Percentiles rank a stretch among this genome's conserved stretches.
Conservation (phyloP, 1,140 invertebrate species). For the Anastrepha obliqua region DNA sequence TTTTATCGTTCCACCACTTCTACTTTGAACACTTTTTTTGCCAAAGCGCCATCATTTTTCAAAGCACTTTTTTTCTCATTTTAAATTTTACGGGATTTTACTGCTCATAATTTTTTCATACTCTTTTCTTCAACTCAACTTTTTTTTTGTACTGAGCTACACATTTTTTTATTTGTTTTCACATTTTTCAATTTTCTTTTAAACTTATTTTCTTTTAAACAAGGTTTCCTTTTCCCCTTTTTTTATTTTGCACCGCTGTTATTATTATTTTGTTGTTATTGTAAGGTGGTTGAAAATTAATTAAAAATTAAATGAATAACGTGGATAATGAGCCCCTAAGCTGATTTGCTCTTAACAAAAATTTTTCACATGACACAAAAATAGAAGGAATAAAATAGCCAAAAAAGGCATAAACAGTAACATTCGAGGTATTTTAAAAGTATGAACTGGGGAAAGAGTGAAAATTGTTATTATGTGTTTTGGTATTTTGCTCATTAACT, state of each 20-base stretch:
- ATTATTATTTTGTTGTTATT: conserved; percentile 56
- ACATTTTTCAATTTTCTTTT: conserved; percentile 23
- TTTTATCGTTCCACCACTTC: background rate
- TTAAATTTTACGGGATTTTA: background rate
- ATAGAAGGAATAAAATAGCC: background rate
- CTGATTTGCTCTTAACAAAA: conserved; percentile 64
- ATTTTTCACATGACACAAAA: conserved; percentile 52
- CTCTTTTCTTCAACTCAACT: background rate
- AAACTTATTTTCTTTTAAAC: conserved; percentile 50
- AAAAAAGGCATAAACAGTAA: conserved; percentile 41
- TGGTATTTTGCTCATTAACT: conserved; percentile 11
- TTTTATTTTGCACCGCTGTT: background rate
- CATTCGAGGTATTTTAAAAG: background rate
- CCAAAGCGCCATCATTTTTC: conserved; percentile 1
- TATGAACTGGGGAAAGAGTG: background rate
- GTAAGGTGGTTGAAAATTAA: conserved; percentile 66
- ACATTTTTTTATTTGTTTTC: conserved; percentile 6
- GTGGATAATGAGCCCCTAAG: conserved; percentile 73
- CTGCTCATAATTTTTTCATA: background rate
- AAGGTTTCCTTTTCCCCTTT: conserved; percentile 58
- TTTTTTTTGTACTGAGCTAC: background rate
- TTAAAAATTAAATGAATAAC: conserved; percentile 74
- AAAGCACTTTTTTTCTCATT: too few relatives aligned
- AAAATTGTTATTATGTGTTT: conserved; percentile 27
- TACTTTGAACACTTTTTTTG: background rate